These are phyloP conservation scores for Pollenia griseotomentosa DNA, from an alignment of 2,888 invertebrate species.

Conservation along the genomic window DNA sequence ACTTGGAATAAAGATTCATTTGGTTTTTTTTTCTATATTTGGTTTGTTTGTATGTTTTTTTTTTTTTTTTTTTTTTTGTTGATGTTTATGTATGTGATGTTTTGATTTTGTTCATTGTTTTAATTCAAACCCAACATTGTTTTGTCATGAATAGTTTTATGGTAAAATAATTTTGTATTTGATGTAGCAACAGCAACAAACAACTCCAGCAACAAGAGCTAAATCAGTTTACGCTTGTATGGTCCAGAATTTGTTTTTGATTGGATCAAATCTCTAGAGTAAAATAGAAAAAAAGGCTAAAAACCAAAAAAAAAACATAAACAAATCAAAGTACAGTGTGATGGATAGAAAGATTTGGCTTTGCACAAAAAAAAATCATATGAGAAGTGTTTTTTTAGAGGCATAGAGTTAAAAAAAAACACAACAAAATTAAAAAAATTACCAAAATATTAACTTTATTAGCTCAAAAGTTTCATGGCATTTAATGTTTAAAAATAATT, in stretches of 20 bases:
- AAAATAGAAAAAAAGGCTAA: neutral
- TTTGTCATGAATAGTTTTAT: conserved; percentile 59
- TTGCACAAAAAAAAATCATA: too few species aligned
- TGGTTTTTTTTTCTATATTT: neutral
- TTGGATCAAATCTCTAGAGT: conserved; percentile 50
- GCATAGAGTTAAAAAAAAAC: too few species aligned
- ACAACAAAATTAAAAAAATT: too few species aligned
- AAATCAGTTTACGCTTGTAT: conserved; percentile 17
- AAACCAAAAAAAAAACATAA: neutral
- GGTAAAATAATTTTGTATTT: conserved; percentile 57
- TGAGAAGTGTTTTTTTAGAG: too few species aligned
- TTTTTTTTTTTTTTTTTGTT: neutral
- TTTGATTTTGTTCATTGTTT: conserved; percentile 21
- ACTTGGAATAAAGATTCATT: conserved; percentile 1
- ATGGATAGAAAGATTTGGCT: neutral
- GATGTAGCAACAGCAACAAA: neutral
- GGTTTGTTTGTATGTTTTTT: neutral
- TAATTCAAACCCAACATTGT: conserved; percentile 39
- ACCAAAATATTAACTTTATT: too few species aligned
- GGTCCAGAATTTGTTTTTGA: conserved; percentile 52
- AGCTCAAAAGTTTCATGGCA: too few species aligned
- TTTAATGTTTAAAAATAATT: too few species aligned
- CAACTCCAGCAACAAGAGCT: neutral
- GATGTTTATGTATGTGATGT: neutral
- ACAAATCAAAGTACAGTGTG: neutral